Conservation (phyloP, 2,888 invertebrate species). For the Sympetrum striolatum region DNA sequence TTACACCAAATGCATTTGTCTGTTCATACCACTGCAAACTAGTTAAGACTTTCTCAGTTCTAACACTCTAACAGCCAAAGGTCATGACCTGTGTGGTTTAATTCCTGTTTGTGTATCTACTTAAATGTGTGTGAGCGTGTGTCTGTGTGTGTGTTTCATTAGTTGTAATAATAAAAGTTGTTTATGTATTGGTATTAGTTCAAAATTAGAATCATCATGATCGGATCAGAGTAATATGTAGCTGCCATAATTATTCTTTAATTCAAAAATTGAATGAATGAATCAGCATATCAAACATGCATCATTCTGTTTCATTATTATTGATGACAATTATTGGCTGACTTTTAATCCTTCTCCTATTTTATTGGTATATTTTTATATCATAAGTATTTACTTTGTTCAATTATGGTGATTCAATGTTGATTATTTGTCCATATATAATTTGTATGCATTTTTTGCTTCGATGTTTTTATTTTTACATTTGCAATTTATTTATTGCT, state of each 20-base stretch:
- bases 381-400: neutral
- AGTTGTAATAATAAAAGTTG: slow-evolving; percentile 20
- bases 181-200: neutral
- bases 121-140: slow-evolving; percentile 31
- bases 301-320: too few relatives aligned
- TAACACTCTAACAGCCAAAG: slow-evolving; percentile 37
- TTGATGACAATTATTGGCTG: too few relatives aligned
- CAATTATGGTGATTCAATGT: neutral
- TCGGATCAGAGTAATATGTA: neutral
- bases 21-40: slow-evolving; percentile 39
- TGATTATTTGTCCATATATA: neutral
- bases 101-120: slow-evolving; percentile 35
- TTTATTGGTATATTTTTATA: too few relatives aligned
- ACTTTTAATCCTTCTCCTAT: too few relatives aligned
- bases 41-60: slow-evolving; percentile 41
- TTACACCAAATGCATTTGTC: slow-evolving; percentile 42
- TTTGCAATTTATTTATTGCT: slow-evolving; percentile 26
- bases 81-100: slow-evolving; percentile 25
- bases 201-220: neutral
- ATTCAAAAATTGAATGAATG: too few relatives aligned
- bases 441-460: neutral
- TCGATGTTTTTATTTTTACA: slow-evolving; percentile 1
- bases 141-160: slow-evolving; percentile 42
- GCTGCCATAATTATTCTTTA: neutral
- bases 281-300: too few relatives aligned